A percentile compares a stretch with the other conserved stretches of the same genome.
These are phyloP conservation scores for Tipula lateralis DNA, from an alignment of 2,888 invertebrate species.

Conservation along the genomic window DNA sequence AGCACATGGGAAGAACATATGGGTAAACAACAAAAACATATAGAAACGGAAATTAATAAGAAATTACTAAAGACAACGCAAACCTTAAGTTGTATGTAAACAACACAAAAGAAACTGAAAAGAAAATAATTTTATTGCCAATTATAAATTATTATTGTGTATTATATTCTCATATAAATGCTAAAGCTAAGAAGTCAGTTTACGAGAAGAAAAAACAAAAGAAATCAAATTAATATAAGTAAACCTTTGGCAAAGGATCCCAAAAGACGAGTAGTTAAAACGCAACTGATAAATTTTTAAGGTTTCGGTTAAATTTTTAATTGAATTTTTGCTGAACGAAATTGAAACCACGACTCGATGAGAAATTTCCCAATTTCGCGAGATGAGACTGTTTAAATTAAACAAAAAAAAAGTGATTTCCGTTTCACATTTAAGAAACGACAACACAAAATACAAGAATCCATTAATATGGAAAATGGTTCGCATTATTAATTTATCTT, in stretches of 20 bases:
- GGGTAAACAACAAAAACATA: not conserved
- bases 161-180: not conserved
- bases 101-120: not conserved
- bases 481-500: not conserved
- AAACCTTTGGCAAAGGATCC: not conserved
- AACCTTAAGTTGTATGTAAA: not conserved
- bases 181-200: not conserved
- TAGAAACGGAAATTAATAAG: not conserved
- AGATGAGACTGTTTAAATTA: not conserved
- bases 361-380: not conserved
- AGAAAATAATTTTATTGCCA: constrained; percentile 11
- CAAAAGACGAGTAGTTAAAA: constrained; percentile 6
- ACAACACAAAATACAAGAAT: not conserved
- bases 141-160: constrained; percentile 11
- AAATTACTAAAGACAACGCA: not conserved
- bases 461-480: not conserved
- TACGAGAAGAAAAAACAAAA: not conserved
- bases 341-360: not conserved
- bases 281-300: not conserved
- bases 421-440: not conserved
- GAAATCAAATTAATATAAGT: not conserved
- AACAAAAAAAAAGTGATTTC: not conserved
- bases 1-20: not conserved
- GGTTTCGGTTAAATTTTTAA: not conserved
- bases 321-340: not conserved